Evolutionary conservation across 2,113 vertebrate genomes (phyloP), one percentile per base, ranked within the genome.

Genomic region (Ictidomys tridecemlineatus): DNA sequence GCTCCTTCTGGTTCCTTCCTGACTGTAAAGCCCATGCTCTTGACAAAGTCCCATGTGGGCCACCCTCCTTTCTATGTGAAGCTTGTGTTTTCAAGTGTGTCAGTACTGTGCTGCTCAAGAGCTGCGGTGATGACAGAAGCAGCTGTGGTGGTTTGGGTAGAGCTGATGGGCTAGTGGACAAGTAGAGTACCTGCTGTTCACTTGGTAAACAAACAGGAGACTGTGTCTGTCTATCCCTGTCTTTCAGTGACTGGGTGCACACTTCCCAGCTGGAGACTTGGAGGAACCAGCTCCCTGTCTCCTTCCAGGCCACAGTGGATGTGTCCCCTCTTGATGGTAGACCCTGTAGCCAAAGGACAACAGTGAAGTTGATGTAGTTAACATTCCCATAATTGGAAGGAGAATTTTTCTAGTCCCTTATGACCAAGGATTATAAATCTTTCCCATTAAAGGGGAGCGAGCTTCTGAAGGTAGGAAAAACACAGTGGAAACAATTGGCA

Each of bases 361-460:
- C 26, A 67, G 69, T 91, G 74, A 63, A 92, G 86, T 89, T 94
- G 92, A 85, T 94, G 18, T 95, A 82, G 94, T 96, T 97, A 96
- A 96, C 95, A 97, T 94, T 77, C 79, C 92, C 74, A 32, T 98
- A 96, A 97, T 97, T 98, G 98, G 98, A 97, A 98, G 97, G 18
- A 89, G 84, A 84, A 98, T 95, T 37, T 98, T 98, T 98, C 96
- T 56, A 82, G 92, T 94, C 86, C 83, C 93, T 87, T 42, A 63
- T 91, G 97, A 98, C 97, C 88, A 92, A 80, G 85, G 82, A 76
- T 74, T 97, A 90, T 98, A 97, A 97, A 96, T 97, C 95, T 98
- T 88, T 72, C 89, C 70, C 37, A 84, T 83, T 17, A 89, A 89
- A 97, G 87, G 92, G 24, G 96, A 82, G 82, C 45, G 30, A 51